These are phyloP conservation scores for Metellina segmentata DNA, from an alignment of 2,888 invertebrate species.

Conservation along the genomic window DNA sequence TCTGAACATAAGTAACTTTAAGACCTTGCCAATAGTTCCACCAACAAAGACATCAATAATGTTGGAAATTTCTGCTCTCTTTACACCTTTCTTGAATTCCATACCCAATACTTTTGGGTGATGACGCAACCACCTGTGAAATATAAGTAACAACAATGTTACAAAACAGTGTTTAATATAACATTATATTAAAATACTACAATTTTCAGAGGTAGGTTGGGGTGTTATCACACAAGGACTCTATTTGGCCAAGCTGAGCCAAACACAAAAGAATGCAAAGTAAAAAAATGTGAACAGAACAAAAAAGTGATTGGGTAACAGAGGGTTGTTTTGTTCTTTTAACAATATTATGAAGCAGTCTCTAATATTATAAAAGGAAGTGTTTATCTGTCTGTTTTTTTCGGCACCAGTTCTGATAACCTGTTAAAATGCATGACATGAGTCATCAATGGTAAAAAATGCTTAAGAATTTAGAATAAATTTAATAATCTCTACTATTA, in stretches of 20 bases:
- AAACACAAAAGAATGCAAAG: no score
- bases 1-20: background rate
- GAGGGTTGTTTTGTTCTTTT: no score
- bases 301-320: no score
- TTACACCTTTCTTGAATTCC: conserved; percentile 91
- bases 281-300: no score
- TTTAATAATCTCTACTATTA: no score
- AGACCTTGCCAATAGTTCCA: conserved; percentile 90
- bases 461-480: background rate
- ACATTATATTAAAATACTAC: no score
- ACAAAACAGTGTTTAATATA: background rate
- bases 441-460: background rate
- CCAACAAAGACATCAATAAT: conserved; percentile 97
- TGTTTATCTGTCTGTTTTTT: no score
- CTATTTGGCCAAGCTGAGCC: no score
- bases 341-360: no score
- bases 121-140: conserved; percentile 91
- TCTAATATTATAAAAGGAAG: no score
- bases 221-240: no score
- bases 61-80: conserved; percentile 95
- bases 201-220: no score
- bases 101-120: conserved; percentile 92
- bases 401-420: conserved; percentile 98
- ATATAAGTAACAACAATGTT: background rate
- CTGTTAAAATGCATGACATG: conserved; percentile 82